Conservation (phyloP, 1,140 invertebrate species). For the Anoplolepis gracilipes region DNA sequence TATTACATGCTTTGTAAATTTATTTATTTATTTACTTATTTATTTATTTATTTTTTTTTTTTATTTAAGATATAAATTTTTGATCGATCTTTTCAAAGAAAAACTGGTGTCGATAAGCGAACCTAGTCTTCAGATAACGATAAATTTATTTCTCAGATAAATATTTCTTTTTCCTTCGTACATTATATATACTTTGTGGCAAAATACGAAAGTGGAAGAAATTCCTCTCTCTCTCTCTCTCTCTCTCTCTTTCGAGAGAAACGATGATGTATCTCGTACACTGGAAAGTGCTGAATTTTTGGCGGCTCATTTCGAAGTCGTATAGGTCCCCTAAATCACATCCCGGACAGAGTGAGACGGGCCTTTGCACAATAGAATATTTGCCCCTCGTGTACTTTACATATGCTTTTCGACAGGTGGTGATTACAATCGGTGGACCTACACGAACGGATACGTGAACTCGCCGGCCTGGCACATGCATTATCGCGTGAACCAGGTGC, state of each 20-base stretch:
- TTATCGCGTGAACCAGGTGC: constrained; percentile 84
- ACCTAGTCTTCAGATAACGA: not conserved
- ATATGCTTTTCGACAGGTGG: constrained; percentile 85
- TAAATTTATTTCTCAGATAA: not conserved
- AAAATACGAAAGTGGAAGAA: constrained; percentile 26
- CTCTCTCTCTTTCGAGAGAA: not conserved
- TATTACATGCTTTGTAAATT: not conserved
- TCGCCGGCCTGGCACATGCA: constrained; percentile 86
- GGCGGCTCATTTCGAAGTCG: not conserved
- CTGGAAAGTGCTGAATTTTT: not conserved
- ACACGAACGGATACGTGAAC: constrained; percentile 85
- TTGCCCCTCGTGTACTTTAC: constrained; percentile 64
- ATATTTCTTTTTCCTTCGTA: not conserved
- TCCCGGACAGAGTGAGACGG: constrained; percentile 22
- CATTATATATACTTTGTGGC: not conserved
- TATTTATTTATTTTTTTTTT: no score
- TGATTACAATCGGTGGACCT: constrained; percentile 85
- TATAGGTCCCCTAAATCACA: constrained; percentile 16
- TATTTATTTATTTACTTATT: no score
- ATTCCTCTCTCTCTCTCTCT: not conserved
- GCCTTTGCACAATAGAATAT: constrained; percentile 18
- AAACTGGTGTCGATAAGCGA: not conserved
- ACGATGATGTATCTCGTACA: not conserved
- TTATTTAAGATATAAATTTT: not conserved
- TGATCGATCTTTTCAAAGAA: not conserved